Conservation (phyloP, 2,797 vertebrate genomes). For the Sebastes dallii region DNA sequence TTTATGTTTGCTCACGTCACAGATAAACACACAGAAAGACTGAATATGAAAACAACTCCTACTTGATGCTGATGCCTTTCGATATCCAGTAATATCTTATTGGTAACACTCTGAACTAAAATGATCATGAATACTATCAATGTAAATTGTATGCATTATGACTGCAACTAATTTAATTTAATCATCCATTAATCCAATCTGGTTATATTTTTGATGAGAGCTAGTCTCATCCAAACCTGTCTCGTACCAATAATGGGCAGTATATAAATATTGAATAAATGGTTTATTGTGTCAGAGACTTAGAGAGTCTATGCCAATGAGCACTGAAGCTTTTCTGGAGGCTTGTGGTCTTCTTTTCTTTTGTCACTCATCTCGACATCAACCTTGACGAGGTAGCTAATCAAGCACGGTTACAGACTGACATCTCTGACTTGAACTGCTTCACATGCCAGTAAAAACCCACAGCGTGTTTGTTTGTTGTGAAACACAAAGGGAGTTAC, state of each 20-base stretch:
- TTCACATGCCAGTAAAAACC: background rate
- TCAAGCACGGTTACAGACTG: constrained; percentile 1
- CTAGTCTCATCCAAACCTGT: background rate
- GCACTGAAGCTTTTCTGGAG: background rate
- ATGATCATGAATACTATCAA: background rate
- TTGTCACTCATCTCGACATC: background rate
- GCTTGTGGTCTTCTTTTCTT: background rate
- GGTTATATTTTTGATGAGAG: background rate
- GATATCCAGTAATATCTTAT: too few species aligned
- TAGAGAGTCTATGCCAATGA: background rate
- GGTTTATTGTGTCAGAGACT: too few species aligned
- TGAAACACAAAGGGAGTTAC: constrained; percentile 5
- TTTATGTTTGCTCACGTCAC: background rate
- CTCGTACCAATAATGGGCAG: background rate
- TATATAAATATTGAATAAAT: too few species aligned
- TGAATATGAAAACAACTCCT: background rate
- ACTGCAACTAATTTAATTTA: background rate
- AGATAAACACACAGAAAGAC: background rate
- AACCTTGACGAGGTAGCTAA: background rate
- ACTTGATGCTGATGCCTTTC: too few species aligned
- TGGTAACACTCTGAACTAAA: too few species aligned
- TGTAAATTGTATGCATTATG: background rate
- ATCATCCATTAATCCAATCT: background rate
- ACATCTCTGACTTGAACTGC: background rate
- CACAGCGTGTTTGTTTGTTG: background rate